Evolutionary conservation across 1,140 invertebrate genomes (phyloP), one percentile per base, ranked within the genome.

Genomic region (Caenorhabditis inopinata): DNA sequence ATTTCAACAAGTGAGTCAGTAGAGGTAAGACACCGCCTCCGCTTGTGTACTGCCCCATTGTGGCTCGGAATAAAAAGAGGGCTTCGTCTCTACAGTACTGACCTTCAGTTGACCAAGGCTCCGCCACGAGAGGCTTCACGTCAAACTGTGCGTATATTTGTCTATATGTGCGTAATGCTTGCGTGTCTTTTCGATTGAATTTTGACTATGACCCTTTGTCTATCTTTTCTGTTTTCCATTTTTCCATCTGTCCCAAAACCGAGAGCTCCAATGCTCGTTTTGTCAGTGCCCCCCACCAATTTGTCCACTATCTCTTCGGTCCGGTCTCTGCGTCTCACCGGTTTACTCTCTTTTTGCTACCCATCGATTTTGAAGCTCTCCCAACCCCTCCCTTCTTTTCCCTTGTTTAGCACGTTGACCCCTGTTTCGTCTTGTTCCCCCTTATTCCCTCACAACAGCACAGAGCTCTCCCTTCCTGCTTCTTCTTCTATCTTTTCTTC

Each of bases 321-420:
- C 32, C 58, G 32, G 38, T 68, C 58, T 68, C 58, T 68, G 58
- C 58, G 58, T 68, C 58, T 68, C 58, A 6, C 58, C 29, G 38
- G 29, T 68, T 68, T 38, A 68, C 58, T 68, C 32, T 68, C n/a
- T 68, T 68, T 68, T 68, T 38, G 14, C 58, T 16, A 68, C 58
- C n/a, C 58, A 68, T 68, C 58, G 58, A 68, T 68, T 68, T 68
- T 68, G 58, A 68, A 68, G 58, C 58, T 68, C 58, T 68, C 32
- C 58, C 58, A 68, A 68, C 58, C 32, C 25, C n/a, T 21, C 58
- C 58, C 32, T 42, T 68, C 58, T 21, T 42, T 32, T 68, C 58
- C 58, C 58, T 68, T 68, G 58, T 68, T 68, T 68, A 68, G 32
- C 58, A 68, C 58, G 58, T 68, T 68, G 58, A 68, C 58, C 58